These are phyloP conservation scores for Pycnonotus jocosus DNA, from an alignment of 2,113 vertebrate genomes.

Conservation along the genomic window DNA sequence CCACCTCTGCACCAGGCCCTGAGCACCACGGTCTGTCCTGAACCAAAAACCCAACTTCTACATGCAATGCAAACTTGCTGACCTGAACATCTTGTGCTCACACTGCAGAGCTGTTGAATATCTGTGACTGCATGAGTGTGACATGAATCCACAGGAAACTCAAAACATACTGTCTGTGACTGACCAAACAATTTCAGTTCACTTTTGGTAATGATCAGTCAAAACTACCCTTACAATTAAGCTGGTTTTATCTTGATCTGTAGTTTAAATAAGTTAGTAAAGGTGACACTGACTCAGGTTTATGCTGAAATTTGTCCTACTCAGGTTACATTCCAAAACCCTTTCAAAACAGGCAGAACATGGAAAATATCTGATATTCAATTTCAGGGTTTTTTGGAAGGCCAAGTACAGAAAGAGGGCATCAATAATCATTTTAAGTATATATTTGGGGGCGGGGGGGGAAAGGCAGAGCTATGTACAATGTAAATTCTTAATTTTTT, in stretches of 20 bases:
- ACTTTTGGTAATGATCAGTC: not conserved
- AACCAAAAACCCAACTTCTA: fast-evolving
- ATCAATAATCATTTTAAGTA: not conserved
- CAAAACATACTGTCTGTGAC: not conserved
- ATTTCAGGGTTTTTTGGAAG: not conserved
- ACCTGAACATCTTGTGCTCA: not conserved
- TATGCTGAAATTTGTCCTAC: not conserved
- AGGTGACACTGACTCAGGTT: not conserved
- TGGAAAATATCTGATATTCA: not conserved
- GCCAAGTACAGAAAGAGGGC: not conserved
- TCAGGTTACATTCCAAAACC: not conserved
- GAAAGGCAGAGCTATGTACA: not conserved
- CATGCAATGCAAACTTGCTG: not conserved
- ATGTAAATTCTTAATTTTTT: not conserved
- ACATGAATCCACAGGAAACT: not conserved
- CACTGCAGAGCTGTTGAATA: not conserved
- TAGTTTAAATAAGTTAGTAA: not conserved
- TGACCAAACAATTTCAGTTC: not conserved
- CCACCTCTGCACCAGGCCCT: not conserved
- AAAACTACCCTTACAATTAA: not conserved
- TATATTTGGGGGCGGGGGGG: fast-evolving
- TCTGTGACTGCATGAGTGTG: not conserved
- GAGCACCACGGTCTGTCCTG: fast-evolving
- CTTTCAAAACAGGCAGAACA: not conserved
- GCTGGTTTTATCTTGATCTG: not conserved